Percentiles rank a stretch among this genome's conserved stretches.
These are phyloP conservation scores for Hemaris fuciformis DNA, from an alignment of 2,888 invertebrate species.

Conservation along the genomic window DNA sequence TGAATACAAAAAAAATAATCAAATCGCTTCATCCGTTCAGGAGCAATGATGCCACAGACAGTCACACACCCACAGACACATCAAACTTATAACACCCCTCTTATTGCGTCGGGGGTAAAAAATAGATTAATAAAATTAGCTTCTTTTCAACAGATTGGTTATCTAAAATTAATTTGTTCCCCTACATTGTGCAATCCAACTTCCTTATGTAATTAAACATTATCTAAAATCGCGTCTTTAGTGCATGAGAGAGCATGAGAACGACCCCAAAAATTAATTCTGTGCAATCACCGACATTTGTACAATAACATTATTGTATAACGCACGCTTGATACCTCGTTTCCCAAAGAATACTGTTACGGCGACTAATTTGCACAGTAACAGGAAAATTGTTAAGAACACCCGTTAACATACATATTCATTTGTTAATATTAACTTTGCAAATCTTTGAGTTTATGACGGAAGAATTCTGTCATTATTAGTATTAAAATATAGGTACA, in stretches of 20 bases:
- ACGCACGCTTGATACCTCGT: constrained; percentile 6
- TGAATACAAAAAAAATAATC: too few species aligned
- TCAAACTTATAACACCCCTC: too few species aligned
- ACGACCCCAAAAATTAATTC: constrained; percentile 21
- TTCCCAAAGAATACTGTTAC: constrained; percentile 8
- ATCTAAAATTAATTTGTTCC: constrained; percentile 22
- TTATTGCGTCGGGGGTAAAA: too few species aligned
- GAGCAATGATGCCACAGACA: too few species aligned
- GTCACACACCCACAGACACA: too few species aligned
- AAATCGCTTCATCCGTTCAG: too few species aligned
- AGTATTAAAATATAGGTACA: not conserved
- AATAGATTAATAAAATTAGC: too few species aligned
- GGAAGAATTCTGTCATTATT: not conserved
- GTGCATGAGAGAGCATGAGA: constrained; percentile 23
- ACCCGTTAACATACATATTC: constrained; percentile 4
- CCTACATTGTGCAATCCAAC: constrained; percentile 28
- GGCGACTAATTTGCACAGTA: not conserved
- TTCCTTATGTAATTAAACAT: constrained; percentile 29
- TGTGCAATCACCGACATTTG: not conserved
- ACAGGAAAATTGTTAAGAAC: not conserved
- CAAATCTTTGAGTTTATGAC: not conserved
- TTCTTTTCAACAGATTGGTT: constrained; percentile 11
- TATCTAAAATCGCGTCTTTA: constrained; percentile 28
- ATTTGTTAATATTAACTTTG: not conserved
- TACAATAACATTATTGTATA: constrained; percentile 8